Percentiles rank a stretch among this genome's conserved stretches.
phyloP scores from a whole-genome alignment of 2,888 invertebrate species.

The Odontocerum albicorne region DNA sequence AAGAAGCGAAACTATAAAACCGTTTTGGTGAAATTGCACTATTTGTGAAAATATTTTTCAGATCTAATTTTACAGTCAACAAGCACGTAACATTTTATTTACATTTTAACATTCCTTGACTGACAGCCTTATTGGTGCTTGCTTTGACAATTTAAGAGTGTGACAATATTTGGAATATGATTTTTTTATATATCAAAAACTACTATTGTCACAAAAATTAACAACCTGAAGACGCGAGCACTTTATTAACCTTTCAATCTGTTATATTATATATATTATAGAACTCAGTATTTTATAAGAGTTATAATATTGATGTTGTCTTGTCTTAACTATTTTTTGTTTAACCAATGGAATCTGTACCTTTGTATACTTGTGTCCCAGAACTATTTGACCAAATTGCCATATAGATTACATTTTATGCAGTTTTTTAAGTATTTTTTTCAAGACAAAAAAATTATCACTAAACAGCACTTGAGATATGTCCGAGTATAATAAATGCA shows the following conservation, averaged over 20 bases:
- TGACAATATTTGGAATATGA: constrained; percentile 25
- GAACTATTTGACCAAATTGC: constrained; percentile 15
- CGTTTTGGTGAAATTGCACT: constrained; percentile 20
- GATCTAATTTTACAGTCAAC: constrained; percentile 23
- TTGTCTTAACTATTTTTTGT: not conserved
- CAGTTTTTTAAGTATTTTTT: too few relatives aligned
- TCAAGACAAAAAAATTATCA: too few relatives aligned
- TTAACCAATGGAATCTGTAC: constrained; percentile 34
- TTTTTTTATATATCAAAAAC: constrained; percentile 30
- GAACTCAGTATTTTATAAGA: too few relatives aligned
- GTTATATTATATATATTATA: too few relatives aligned
- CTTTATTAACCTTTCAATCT: constrained; percentile 7
- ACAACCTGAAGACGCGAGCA: constrained; percentile 30
- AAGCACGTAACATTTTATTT: constrained; percentile 24
- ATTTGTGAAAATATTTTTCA: constrained; percentile 22
- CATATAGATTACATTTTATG: too few relatives aligned
- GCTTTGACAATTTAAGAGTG: constrained; percentile 20
- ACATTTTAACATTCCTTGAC: constrained; percentile 30
- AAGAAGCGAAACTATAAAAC: not conserved
- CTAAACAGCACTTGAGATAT: too few relatives aligned
- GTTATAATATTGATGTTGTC: too few relatives aligned
- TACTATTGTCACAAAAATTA: constrained; percentile 33
- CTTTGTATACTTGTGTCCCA: constrained; percentile 19
- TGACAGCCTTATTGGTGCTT: constrained; percentile 32
- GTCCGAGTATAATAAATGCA: too few relatives aligned